Evolutionary conservation across 92 coral and sea anemone genomes (phyloP).

Genomic region (Diadumene lineata): DNA sequence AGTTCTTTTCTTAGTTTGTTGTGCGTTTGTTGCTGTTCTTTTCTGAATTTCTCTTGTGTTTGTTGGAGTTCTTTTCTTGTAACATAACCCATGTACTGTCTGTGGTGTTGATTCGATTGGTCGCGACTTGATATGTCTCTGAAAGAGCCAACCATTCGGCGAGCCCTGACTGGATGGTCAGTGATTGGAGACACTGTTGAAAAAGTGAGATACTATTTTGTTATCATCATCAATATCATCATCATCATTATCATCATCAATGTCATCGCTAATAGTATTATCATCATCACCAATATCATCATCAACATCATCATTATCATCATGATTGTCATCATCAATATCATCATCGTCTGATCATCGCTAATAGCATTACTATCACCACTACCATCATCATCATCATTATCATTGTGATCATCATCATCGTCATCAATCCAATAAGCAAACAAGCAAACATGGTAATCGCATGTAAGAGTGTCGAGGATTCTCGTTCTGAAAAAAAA

Average conservation of each 20-base stretch:
- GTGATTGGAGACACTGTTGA: no score
- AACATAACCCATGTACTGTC: no score
- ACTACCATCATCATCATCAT: neutral
- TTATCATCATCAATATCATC: neutral
- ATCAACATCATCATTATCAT: neutral
- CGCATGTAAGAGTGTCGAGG: no score
- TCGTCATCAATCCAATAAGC: neutral
- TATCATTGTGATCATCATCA: neutral
- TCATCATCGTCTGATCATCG: no score
- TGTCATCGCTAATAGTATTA: neutral
- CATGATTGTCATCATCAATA: neutral
- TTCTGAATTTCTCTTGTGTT: neutral
- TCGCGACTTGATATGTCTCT: no score
- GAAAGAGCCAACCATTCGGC: no score
- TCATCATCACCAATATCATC: neutral
- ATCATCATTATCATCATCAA: neutral
- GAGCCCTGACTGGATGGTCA: no score
- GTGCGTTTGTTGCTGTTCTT: constrained; percentile 23
- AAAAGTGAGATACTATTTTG: no score
- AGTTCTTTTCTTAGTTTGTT: constrained; percentile 12
- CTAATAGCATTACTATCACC: neutral
- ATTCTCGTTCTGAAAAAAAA: no score
- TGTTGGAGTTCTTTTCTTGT: constrained; percentile 4
- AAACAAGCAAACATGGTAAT: neutral
- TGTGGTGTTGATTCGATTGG: no score